Percentiles rank a stretch among this genome's conserved stretches.
Conservation (phyloP, 2,113 vertebrate species). For the Cnemophilus loriae region DNA sequence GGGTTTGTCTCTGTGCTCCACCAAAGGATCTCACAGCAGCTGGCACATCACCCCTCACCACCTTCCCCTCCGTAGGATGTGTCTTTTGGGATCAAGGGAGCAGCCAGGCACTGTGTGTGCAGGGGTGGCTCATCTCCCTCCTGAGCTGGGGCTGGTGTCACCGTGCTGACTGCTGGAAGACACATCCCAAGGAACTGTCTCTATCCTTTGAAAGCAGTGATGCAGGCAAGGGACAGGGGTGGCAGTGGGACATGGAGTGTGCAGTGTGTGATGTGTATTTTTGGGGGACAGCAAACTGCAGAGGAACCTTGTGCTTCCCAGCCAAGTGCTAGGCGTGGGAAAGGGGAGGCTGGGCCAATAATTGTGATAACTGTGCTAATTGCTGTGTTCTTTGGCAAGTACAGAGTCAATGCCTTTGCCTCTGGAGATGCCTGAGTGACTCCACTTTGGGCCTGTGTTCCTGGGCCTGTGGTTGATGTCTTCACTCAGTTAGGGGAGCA, state of each 20-base stretch:
- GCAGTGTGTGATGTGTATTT: accelerated
- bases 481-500: not conserved
- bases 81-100: not conserved
- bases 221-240: not conserved
- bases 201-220: not conserved
- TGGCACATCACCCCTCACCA: not conserved
- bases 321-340: not conserved
- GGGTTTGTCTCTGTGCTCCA: not conserved
- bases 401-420: not conserved
- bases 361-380: not conserved
- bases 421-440: not conserved
- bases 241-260: not conserved
- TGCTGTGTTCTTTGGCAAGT: not conserved
- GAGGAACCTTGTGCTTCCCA: not conserved
- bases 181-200: not conserved
- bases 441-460: not conserved
- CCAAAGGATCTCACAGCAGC: not conserved
- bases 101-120: not conserved
- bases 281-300: not conserved
- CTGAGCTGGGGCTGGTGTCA: not conserved
- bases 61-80: not conserved
- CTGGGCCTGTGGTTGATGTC: not conserved
- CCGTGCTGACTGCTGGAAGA: not conserved
- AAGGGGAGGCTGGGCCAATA: not conserved
- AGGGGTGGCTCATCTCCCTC: not conserved